Evolutionary conservation across 2,888 invertebrate genomes (phyloP).

Genomic region (Acanthopleura granulata): DNA sequence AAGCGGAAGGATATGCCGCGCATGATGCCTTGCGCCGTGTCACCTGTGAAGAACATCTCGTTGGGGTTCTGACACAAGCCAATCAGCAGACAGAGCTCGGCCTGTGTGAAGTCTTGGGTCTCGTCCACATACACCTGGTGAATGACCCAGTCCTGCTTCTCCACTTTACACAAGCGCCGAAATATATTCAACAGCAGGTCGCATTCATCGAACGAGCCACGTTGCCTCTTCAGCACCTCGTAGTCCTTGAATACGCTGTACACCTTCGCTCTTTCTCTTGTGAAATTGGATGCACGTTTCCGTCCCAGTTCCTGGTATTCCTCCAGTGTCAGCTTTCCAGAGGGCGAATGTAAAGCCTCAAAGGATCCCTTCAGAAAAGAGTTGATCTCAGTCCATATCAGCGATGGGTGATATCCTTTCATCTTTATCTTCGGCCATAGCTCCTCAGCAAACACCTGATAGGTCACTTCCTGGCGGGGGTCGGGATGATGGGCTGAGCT

Average conservation of each 20-base stretch:
- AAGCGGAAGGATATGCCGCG: slow-evolving; percentile 51
- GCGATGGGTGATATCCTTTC: slow-evolving; percentile 47
- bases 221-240: slow-evolving; percentile 40
- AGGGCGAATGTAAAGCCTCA: slow-evolving; percentile 44
- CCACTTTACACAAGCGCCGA: slow-evolving; percentile 31
- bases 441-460: slow-evolving; percentile 51
- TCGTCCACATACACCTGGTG: slow-evolving; percentile 63
- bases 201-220: slow-evolving; percentile 48
- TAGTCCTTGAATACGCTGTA: slow-evolving; percentile 45
- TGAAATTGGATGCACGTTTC: slow-evolving; percentile 54
- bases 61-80: slow-evolving; percentile 57
- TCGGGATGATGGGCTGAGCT: slow-evolving; percentile 32
- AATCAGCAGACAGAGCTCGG: slow-evolving; percentile 58
- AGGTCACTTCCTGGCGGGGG: slow-evolving; percentile 55
- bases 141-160: slow-evolving; percentile 36
- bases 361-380: slow-evolving; percentile 59
- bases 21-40: slow-evolving; percentile 40
- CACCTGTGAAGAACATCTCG: slow-evolving; percentile 56
- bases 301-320: slow-evolving; percentile 47
- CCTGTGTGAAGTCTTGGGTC: slow-evolving; percentile 63
- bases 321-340: slow-evolving; percentile 39
- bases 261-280: slow-evolving; percentile 42
- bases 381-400: slow-evolving; percentile 63
- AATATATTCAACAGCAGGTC: slow-evolving; percentile 46
- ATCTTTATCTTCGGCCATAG: slow-evolving; percentile 47